Evolutionary conservation across 2,888 invertebrate species (phyloP), one percentile per base, ranked within the genome.

Genomic region (Hirtodrosophila alboralis): DNA sequence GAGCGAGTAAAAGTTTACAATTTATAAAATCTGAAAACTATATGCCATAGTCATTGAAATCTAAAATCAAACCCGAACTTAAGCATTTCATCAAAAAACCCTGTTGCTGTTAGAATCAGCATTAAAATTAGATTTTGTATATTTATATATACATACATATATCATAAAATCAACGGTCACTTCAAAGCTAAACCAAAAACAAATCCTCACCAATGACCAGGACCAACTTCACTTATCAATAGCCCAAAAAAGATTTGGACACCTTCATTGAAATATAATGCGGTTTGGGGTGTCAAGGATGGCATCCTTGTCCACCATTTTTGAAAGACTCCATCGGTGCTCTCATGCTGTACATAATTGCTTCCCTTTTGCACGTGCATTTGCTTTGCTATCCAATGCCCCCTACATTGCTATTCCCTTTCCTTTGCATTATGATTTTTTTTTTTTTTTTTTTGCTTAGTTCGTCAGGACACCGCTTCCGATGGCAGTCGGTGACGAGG

Each of bases 361-460:
- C 75, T 69, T 64, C 79, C 85, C 72, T 71, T 83, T 64, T 85
- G 83, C 87, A 81, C 81, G 87, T 86, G 67, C 68, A 79, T 85
- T 85, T 83, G 66, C 59, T 58, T 72, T 75, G 63, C 63, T 72
- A 66, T 69, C 51, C 47, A 43, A 21, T 34, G 48, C 44, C 44
- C 47, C 44, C 44, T 43, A 36, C 44, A 48, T 26, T 26, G 37
- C 12, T 49, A 33, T 54, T 48, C 27, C 52, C 49, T 60, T 61
- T 52, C 37, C 34, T 67, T 69, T 63, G 60, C 59, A 65, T 83
- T 80, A 68, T 80, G 49, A 84, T 80, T 84, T 23, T 21, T 21
- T 21, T 3, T 21, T 4, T 21, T 3, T 21, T 21, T 21, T 21
- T 62, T 27, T 37, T 54, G 43, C 26, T 16, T 13, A 49, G 37